Evolutionary conservation across 1,140 invertebrate species (phyloP), one percentile per base, ranked within the genome.

Genomic region (Dendroctonus valens): DNA sequence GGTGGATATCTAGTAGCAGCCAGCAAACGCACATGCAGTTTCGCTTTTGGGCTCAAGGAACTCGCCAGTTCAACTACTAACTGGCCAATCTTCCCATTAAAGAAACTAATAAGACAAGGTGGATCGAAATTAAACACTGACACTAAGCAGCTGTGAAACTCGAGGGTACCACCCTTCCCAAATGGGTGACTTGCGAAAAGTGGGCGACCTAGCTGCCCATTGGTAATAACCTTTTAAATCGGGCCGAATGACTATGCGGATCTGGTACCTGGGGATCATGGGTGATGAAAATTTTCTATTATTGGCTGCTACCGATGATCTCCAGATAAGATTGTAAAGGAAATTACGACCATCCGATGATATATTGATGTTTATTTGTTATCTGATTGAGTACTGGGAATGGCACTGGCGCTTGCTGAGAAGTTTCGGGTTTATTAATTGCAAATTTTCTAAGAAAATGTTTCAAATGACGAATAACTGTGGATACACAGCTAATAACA

Each of bases 191-290:
- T 48, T 59, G 58, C 14, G 14, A 49, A 59, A 57, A 59, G 39
- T 39, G 26, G 58, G 9, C 12, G 46, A 50, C 37, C 44, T 60
- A 60, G 58, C 59, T 61, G 59, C 59, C 59, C 59, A 61, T 52
- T 42, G 59, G 59, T 61, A 61, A 61, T 52, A 61, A 61, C 59
- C 59, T 61, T 61, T 52, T 52, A 61, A 61, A 61, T 61, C 59
- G 59, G 58, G 12, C 49, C 59, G 46, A 50, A 61, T 61, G 59
- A 61, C 59, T 61, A 50, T 12, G 38, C 59, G 50, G 49, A 61
- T 52, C 48, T 51, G 26, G 8, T 26, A 38, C 11, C 58, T 14
- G 11, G 58, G 42, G 58, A 59, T 58, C 55, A 42, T 58, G 55
- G 55, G 55, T 26, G 41, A 58, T 42, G 55, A 58, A 58, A 58